Conservation (phyloP, 1,140 invertebrate species). For the Brachionus paranguensis region DNA sequence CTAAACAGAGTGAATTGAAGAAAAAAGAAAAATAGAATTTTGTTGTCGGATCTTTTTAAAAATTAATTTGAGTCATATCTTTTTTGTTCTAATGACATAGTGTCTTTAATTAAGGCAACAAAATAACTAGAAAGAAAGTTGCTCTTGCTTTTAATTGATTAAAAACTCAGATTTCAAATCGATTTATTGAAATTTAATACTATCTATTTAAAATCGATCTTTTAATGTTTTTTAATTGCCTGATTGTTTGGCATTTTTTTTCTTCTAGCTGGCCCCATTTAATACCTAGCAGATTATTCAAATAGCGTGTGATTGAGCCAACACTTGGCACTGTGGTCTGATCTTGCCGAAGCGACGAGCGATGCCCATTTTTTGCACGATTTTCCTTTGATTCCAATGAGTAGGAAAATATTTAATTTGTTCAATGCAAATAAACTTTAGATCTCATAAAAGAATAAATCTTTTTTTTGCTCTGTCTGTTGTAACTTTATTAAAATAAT, state of each 20-base stretch:
- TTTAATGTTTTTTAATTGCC: background rate
- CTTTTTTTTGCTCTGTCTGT: background rate
- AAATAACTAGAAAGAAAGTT: background rate
- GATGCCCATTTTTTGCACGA: background rate
- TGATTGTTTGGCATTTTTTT: background rate
- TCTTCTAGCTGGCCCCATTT: background rate
- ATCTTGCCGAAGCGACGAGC: background rate
- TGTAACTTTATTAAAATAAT: background rate
- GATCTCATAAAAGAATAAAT: background rate
- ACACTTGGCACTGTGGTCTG: background rate
- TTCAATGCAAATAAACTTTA: background rate
- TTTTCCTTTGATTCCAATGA: background rate
- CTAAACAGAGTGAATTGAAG: background rate
- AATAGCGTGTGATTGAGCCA: background rate
- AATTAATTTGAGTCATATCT: background rate
- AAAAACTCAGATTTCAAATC: background rate
- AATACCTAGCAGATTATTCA: background rate
- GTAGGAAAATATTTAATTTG: background rate
- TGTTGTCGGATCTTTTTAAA: background rate
- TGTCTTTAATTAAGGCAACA: conserved; percentile 10
- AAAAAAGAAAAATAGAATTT: background rate
- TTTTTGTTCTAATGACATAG: background rate
- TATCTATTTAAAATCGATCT: conserved; percentile 6
- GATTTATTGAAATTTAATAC: conserved; percentile 31
- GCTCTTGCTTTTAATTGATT: background rate